Percentiles rank a stretch among this genome's conserved stretches.
Evolutionary conservation across 2,888 invertebrate species (phyloP).

Genomic region (Argyresthia albistria): DNA sequence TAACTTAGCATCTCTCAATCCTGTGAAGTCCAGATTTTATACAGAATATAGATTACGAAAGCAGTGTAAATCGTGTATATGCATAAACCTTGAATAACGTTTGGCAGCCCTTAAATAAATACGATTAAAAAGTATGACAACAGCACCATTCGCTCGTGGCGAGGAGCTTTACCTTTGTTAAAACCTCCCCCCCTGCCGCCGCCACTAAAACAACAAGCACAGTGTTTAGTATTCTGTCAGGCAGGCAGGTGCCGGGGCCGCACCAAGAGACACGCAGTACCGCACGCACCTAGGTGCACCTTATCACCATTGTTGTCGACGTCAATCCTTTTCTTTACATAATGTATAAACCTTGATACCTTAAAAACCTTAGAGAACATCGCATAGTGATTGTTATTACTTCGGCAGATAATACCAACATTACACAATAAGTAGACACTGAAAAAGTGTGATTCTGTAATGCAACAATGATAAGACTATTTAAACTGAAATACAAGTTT

Average conservation of each 20-base stretch:
- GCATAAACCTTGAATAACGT: slow-evolving; percentile 12
- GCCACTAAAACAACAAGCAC: slow-evolving; percentile 93
- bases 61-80: too few relatives aligned
- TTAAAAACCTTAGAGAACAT: slow-evolving; percentile 64
- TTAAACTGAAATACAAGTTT: background rate
- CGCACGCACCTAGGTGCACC: slow-evolving; percentile 70
- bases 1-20: too few relatives aligned
- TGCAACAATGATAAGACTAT: background rate
- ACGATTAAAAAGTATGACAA: slow-evolving; percentile 74
- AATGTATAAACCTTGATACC: slow-evolving; percentile 61
- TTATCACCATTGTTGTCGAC: slow-evolving; percentile 58
- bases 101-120: slow-evolving; percentile 67
- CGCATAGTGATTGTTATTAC: slow-evolving; percentile 11
- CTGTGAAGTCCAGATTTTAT: too few relatives aligned
- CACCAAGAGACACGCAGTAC: slow-evolving; percentile 48
- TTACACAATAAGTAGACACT: background rate
- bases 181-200: slow-evolving; percentile 95
- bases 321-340: slow-evolving; percentile 74
- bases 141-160: slow-evolving; percentile 81
- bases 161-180: slow-evolving; percentile 96
- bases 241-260: slow-evolving; percentile 53
- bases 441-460: background rate
- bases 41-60: too few relatives aligned
- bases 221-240: slow-evolving; percentile 79
- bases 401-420: background rate